Evolutionary conservation across 2,113 vertebrate genomes (phyloP).

Genomic region (Tretioscincus oriximinensis): DNA sequence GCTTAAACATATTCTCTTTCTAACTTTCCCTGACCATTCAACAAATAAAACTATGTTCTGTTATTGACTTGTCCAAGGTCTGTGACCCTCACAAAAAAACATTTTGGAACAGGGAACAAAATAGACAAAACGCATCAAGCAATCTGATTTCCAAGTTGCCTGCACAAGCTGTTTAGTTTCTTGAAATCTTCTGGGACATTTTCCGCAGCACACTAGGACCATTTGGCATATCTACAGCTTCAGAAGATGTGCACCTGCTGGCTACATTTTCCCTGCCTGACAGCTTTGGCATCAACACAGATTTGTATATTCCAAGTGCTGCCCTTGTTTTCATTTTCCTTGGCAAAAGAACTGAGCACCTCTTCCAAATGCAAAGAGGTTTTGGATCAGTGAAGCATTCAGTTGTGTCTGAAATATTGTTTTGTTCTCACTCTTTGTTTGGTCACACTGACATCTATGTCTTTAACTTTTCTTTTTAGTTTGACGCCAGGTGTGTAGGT

Average conservation of each 20-base stretch:
- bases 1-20: too few species aligned
- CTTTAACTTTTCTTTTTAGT: background rate
- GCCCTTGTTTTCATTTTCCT: background rate
- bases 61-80: background rate
- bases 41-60: too few species aligned
- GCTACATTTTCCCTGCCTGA: background rate
- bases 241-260: background rate
- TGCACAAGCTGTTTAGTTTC: background rate
- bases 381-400: conserved; percentile 12
- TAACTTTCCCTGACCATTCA: too few species aligned
- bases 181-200: background rate
- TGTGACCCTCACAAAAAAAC: background rate
- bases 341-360: background rate
- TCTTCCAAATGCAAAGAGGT: background rate
- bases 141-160: background rate
- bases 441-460: background rate
- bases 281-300: background rate
- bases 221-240: background rate
- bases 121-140: background rate
- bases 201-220: background rate
- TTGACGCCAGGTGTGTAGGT: background rate
- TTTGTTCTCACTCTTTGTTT: background rate
- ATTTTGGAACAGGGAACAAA: background rate
- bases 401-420: background rate
- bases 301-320: background rate